Evolutionary conservation across 2,113 vertebrate species (phyloP).

Genomic region (Xiphorhynchus elegans): DNA sequence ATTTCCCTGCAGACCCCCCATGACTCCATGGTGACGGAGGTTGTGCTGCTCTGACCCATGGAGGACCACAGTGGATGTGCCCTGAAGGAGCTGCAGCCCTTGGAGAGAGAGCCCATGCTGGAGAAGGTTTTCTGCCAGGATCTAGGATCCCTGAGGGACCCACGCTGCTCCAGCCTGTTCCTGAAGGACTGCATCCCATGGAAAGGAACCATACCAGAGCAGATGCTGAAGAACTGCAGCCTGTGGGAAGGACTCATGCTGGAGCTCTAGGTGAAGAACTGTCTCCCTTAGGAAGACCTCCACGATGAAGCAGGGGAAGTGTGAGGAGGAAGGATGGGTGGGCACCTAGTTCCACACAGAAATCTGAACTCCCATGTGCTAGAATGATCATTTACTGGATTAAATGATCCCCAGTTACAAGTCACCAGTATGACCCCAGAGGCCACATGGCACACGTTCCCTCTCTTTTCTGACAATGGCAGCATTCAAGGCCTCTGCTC

Average conservation of each 20-base stretch:
- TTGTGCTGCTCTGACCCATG: background rate
- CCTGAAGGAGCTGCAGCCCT: background rate
- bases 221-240: background rate
- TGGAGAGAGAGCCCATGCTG: rapidly evolving
- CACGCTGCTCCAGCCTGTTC: background rate
- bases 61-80: background rate
- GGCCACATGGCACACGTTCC: rapidly evolving
- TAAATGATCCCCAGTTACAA: background rate
- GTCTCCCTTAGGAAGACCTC: background rate
- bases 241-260: background rate
- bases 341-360: background rate
- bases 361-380: background rate
- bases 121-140: background rate
- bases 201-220: background rate
- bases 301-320: background rate
- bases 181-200: background rate
- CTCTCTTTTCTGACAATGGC: background rate
- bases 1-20: background rate
- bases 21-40: rapidly evolving
- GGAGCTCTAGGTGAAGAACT: background rate
- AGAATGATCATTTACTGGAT: background rate
- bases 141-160: background rate
- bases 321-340: background rate
- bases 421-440: too few relatives aligned
- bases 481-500: background rate